Percentiles rank a stretch among this genome's conserved stretches.
These are phyloP conservation scores for Orthosia incerta DNA, from an alignment of 2,888 invertebrate genomes.

Conservation along the genomic window DNA sequence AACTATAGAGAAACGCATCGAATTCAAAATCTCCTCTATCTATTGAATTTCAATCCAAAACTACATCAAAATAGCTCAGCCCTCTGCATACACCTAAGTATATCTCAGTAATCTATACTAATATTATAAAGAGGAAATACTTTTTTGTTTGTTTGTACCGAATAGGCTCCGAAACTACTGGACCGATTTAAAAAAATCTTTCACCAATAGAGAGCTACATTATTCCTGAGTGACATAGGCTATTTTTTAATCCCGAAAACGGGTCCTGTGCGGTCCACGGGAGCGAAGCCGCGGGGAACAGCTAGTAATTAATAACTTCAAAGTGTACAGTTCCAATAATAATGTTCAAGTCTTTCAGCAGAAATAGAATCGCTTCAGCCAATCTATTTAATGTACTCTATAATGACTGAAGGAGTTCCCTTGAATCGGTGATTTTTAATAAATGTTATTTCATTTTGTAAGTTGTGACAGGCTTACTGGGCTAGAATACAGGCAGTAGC, in stretches of 20 bases:
- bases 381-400: conserved; percentile 54
- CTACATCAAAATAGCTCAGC: neutral
- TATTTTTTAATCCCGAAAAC: too few relatives aligned
- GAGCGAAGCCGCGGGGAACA: too few relatives aligned
- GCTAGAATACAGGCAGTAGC: neutral
- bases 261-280: too few relatives aligned
- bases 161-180: too few relatives aligned
- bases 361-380: conserved; percentile 43
- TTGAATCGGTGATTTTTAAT: conserved; percentile 44
- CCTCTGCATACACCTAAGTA: conserved; percentile 9
- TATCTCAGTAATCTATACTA: conserved; percentile 42
- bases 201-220: too few relatives aligned
- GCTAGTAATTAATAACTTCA: conserved; percentile 50
- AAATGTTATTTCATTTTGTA: conserved; percentile 47
- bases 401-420: conserved; percentile 40
- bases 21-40: neutral
- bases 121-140: too few relatives aligned
- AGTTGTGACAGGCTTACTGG: conserved; percentile 4
- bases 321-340: conserved; percentile 45
- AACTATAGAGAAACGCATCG: neutral
- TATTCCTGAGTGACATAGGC: too few relatives aligned
- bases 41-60: conserved; percentile 1
- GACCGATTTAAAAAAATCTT: too few relatives aligned
- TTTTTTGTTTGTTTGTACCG: too few relatives aligned
- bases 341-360: conserved; percentile 23